Percentiles rank a stretch among this genome's conserved stretches.
Evolutionary conservation across 2,113 vertebrate species (phyloP).

Genomic region (Pleuronectes platessa): DNA sequence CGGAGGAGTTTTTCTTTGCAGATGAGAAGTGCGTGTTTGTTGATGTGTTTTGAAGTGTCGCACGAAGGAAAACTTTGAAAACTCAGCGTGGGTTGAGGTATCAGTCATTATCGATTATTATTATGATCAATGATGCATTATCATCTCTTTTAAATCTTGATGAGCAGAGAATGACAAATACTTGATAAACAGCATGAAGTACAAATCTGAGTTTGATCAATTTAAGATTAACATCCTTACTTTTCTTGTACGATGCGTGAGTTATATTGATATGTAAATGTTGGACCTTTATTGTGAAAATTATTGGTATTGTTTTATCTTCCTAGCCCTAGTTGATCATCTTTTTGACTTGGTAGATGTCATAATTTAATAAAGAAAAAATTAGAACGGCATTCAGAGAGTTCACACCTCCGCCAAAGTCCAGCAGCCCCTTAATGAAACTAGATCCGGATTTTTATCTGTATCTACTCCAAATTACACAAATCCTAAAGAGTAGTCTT

Average conservation of each 20-base stretch:
- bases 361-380: background rate
- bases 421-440: background rate
- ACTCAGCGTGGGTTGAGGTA: background rate
- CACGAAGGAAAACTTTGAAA: background rate
- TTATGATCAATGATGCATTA: too few relatives aligned
- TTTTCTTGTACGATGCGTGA: background rate
- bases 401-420: too few relatives aligned
- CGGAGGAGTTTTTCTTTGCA: constrained; percentile 33
- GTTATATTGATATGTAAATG: background rate
- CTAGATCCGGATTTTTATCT: too few relatives aligned
- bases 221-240: background rate
- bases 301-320: too few relatives aligned
- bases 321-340: too few relatives aligned
- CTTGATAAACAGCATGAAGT: background rate
- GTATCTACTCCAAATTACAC: too few relatives aligned
- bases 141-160: too few relatives aligned
- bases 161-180: background rate
- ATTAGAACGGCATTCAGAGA: too few relatives aligned
- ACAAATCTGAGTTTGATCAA: background rate
- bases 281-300: background rate
- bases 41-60: constrained; percentile 31
- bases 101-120: too few relatives aligned
- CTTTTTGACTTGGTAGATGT: background rate
- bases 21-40: constrained; percentile 36
- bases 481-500: too few relatives aligned